A percentile compares a stretch with the other conserved stretches of the same genome.
These are phyloP conservation scores for Imbricaverruca yamaguchii DNA, from an alignment of 2,888 invertebrate genomes.

Conservation along the genomic window DNA sequence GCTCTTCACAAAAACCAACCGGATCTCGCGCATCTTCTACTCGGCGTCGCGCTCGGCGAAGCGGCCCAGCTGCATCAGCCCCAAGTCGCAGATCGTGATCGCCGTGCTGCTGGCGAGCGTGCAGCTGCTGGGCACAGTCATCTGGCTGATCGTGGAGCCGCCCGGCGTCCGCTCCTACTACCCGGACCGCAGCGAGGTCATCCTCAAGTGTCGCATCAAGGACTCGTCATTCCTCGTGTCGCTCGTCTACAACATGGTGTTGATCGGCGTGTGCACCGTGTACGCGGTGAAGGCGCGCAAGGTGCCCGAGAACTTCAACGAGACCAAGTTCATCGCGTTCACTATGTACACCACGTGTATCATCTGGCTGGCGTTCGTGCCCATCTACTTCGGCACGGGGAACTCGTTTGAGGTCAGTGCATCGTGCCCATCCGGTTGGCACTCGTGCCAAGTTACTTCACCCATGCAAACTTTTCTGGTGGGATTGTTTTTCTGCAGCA, in stretches of 20 bases:
- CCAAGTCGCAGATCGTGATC: constrained; percentile 56
- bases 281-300: constrained; percentile 61
- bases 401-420: constrained; percentile 55
- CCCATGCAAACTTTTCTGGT: too few relatives aligned
- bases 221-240: constrained; percentile 57
- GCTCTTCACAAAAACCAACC: constrained; percentile 57
- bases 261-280: constrained; percentile 56
- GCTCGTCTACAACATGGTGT: constrained; percentile 56
- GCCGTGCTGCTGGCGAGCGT: constrained; percentile 51
- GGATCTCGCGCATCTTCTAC: constrained; percentile 56
- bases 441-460: too few relatives aligned
- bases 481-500: too few relatives aligned
- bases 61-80: constrained; percentile 56
- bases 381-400: constrained; percentile 63
- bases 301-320: constrained; percentile 62
- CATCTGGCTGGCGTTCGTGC: constrained; percentile 61
- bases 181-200: constrained; percentile 52
- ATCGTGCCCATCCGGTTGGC: too few relatives aligned
- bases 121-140: constrained; percentile 45
- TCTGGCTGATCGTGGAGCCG: constrained; percentile 58
- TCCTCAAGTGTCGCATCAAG: constrained; percentile 56
- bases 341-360: constrained; percentile 60
- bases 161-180: constrained; percentile 53
- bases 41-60: constrained; percentile 55
- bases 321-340: constrained; percentile 42